phyloP scores from a whole-genome alignment of 2,113 vertebrate genomes.

The Sialia sialis region DNA sequence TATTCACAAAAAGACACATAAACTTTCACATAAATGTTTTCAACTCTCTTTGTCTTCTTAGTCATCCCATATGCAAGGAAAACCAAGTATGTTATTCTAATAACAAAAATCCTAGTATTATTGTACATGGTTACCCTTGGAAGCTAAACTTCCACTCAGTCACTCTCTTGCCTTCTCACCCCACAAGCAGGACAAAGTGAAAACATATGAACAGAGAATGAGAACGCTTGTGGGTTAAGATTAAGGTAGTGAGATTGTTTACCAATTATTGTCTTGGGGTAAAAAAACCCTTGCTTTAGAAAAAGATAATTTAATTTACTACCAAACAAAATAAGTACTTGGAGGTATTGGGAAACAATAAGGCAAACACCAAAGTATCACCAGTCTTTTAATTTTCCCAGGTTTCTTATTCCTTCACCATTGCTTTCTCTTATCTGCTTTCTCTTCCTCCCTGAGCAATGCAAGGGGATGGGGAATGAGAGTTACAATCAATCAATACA shows the following conservation, averaged over 20 bases:
- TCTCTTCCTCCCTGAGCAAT: fast-evolving
- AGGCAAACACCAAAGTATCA: neutral
- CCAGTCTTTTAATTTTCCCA: neutral
- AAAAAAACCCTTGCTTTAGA: neutral
- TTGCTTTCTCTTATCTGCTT: neutral
- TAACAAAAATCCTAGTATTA: neutral
- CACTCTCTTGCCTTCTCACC: neutral
- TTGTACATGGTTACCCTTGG: neutral
- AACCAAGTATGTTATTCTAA: neutral
- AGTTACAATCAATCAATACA: neutral
- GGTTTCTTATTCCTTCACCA: neutral
- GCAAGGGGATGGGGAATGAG: fast-evolving
- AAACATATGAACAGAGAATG: neutral
- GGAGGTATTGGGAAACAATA: neutral
- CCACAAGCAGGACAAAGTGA: neutral
- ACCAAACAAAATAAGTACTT: neutral
- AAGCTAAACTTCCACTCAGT: neutral
- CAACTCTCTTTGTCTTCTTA: neutral
- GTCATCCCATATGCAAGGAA: neutral
- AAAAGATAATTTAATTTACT: neutral
- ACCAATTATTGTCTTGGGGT: neutral
- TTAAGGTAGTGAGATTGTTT: neutral
- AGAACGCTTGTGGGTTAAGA: fast-evolving
- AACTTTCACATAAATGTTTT: neutral
- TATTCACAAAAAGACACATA: neutral